phyloP scores from a whole-genome alignment of 2,797 vertebrate genomes.

The Xenops minutus region DNA sequence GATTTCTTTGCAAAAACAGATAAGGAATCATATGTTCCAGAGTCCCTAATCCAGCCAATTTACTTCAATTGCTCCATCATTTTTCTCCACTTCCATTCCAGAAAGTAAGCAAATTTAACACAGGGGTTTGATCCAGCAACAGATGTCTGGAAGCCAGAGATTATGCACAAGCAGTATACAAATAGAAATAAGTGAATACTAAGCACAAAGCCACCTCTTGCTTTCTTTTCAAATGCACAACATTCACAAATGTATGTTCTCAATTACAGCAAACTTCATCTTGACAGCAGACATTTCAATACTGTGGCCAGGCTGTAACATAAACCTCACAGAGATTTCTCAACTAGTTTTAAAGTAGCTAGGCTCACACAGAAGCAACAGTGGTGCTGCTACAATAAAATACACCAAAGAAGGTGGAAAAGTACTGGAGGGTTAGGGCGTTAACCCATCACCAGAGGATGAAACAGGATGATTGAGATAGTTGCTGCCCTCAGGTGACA shows the following conservation, averaged over 20 bases:
- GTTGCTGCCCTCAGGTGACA: background rate
- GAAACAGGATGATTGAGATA: conserved; percentile 11
- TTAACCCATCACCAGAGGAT: conserved; percentile 2
- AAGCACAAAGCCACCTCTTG: background rate
- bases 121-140: background rate
- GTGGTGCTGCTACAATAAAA: background rate
- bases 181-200: background rate
- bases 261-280: background rate
- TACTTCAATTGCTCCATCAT: background rate
- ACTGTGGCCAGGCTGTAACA: background rate
- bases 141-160: background rate
- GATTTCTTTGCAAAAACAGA: background rate
- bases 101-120: background rate
- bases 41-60: background rate
- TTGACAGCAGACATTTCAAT: background rate
- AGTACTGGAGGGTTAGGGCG: conserved; percentile 1
- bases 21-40: background rate
- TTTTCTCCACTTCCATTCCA: background rate
- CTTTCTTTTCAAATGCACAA: background rate
- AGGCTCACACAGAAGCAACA: background rate
- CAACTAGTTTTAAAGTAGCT: background rate
- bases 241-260: background rate
- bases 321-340: background rate
- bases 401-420: background rate
- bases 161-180: background rate